Conservation (phyloP, 2,113 vertebrate genomes). For the Cairina moschata region DNA sequence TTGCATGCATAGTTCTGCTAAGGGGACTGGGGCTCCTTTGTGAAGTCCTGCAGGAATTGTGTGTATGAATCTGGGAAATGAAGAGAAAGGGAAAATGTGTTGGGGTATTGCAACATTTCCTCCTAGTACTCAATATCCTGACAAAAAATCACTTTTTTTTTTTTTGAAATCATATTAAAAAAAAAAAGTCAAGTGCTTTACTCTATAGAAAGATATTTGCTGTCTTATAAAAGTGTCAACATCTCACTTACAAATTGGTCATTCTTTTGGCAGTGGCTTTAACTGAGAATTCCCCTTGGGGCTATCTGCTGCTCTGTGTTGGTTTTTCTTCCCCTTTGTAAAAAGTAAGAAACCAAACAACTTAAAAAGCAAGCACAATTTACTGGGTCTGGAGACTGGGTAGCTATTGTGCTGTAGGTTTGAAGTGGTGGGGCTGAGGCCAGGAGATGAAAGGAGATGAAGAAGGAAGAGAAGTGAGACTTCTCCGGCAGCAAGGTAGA, state of each 20-base stretch:
- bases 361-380: constrained; percentile 49
- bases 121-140: neutral
- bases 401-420: constrained; percentile 28
- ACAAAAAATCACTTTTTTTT: neutral
- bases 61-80: neutral
- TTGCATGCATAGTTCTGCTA: neutral
- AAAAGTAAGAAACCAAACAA: neutral
- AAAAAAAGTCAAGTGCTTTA: constrained; percentile 10
- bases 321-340: neutral
- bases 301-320: constrained; percentile 19
- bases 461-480: neutral
- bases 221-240: constrained; percentile 54
- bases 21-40: neutral
- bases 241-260: constrained; percentile 57
- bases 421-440: constrained; percentile 14
- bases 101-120: neutral
- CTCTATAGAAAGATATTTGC: constrained; percentile 33
- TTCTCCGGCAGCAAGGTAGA: constrained; percentile 15
- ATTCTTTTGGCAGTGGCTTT: constrained; percentile 61
- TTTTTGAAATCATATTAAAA: neutral
- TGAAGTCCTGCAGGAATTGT: neutral
- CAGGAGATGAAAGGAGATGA: constrained; percentile 53
- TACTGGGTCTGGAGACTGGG: constrained; percentile 7
- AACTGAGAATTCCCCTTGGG: constrained; percentile 43
- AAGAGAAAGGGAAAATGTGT: neutral